Evolutionary conservation across 2,888 invertebrate species (phyloP).

Genomic region (Zhengitettix transpicula): DNA sequence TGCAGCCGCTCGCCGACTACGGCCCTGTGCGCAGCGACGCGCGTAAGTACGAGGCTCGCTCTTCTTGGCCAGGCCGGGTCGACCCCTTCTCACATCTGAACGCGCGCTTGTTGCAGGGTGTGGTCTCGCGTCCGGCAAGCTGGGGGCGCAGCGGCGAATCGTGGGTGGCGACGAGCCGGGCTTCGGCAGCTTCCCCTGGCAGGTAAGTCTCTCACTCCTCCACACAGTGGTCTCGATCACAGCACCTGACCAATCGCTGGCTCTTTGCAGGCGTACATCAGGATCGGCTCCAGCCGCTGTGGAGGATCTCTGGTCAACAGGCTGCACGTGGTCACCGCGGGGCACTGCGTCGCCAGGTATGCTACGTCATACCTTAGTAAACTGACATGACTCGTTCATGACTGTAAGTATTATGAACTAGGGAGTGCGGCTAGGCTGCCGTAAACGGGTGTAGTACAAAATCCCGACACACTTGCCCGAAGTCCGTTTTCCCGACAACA

Average conservation of each 20-base stretch:
- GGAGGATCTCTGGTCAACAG: slow-evolving; percentile 83
- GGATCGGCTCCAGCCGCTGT: slow-evolving; percentile 86
- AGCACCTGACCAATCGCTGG: no score
- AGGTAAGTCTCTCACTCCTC: slow-evolving; percentile 32
- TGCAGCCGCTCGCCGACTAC: slow-evolving; percentile 27
- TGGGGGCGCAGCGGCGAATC: slow-evolving; percentile 69
- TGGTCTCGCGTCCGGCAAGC: slow-evolving; percentile 65
- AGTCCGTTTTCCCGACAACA: no score
- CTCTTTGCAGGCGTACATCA: slow-evolving; percentile 52
- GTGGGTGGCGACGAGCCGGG: slow-evolving; percentile 90
- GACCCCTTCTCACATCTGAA: not conserved
- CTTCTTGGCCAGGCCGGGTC: no score
- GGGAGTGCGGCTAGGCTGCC: no score
- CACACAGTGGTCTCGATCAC: no score
- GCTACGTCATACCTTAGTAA: slow-evolving; percentile 6
- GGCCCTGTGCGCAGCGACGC: slow-evolving; percentile 63
- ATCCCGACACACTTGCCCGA: no score
- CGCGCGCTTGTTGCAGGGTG: slow-evolving; percentile 45
- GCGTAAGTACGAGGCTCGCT: slow-evolving; percentile 39
- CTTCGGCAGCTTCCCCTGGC: slow-evolving; percentile 90
- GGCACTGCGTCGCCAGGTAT: slow-evolving; percentile 75
- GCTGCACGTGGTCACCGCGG: slow-evolving; percentile 83
- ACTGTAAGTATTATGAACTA: no score
- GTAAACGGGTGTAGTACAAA: no score
- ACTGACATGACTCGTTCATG: no score